Percentiles rank a stretch among this genome's conserved stretches.
These are phyloP conservation scores for Incurvaria masculella DNA, from an alignment of 2,888 invertebrate species.

Conservation along the genomic window DNA sequence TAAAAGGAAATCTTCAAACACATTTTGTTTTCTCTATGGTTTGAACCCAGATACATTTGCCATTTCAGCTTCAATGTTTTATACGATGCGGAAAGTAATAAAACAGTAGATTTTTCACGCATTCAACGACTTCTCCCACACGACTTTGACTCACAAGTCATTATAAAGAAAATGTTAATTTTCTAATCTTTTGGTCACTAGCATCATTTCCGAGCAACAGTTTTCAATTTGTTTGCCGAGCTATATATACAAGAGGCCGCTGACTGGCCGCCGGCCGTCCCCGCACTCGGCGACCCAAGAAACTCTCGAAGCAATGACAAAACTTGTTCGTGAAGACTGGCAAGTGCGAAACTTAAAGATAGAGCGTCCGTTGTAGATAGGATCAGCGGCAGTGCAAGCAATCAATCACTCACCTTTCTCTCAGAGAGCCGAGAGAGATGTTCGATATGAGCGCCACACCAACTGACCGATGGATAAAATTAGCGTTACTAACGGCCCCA, in stretches of 20 bases:
- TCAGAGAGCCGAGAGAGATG: background rate
- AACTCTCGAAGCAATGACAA: background rate
- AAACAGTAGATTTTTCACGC: no score
- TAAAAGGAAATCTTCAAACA: no score
- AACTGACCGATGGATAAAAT: background rate
- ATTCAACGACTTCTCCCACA: no score
- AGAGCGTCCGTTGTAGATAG: background rate
- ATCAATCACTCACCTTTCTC: background rate
- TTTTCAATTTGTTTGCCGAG: background rate
- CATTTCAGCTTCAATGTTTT: no score
- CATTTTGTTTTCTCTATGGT: no score
- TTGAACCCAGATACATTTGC: no score
- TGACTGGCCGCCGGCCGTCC: background rate
- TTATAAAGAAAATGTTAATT: no score
- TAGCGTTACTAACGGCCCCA: no score
- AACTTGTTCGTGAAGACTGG: slow-evolving; percentile 1
- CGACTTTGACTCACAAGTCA: no score
- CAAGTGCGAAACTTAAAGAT: background rate
- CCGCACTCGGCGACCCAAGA: background rate
- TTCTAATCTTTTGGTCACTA: no score
- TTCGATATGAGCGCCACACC: background rate
- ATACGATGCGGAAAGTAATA: no score
- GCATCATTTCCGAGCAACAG: no score
- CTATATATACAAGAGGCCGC: background rate
- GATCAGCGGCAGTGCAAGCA: background rate